Base-by-base conservation (phyloP, 2,113 vertebrate genomes). In the Macquaria ambigua region DNA sequence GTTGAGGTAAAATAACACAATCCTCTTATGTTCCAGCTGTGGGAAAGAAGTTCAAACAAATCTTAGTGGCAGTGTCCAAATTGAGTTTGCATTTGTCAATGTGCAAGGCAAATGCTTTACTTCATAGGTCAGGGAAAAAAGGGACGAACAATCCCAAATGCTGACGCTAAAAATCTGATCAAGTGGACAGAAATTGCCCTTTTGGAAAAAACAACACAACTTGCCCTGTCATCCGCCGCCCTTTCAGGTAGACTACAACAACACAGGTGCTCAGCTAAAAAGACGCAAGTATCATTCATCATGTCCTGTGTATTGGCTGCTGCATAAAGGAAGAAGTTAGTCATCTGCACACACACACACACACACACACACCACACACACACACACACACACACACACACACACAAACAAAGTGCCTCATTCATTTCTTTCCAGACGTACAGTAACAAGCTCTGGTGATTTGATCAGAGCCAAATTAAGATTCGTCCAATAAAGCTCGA, bases 391-490 rank as follows among this genome's bases (percentile, higher is more conserved):
- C 68, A 41, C 56, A 66, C 58, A 68, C 25, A 72, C 59, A 62
- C 53, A 70, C 18, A 58, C 59, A 74, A 52, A 75, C 53, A 68
- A 23, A 82, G 34, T 56, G n/a, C 66, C 84, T 80, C 39, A 43
- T 79, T 82, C 73, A 77, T 76, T 59, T 81, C 58, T 83, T 34
- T 64, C 62, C 72, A 74, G 82, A 72, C 34, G 23, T 59, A 82
- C 69, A 72, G 84, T 80, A 82, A 86, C 81, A 66, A 77, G 79
- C 85, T 77, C 73, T 58, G 43, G n/a, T 86, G 86, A 89, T 90
- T 78, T 61, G 85, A 90, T 91, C 80, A 82, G 58, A 84, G 90
- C 81, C 89, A 87, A 92, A 93, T 91, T 89, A 90, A 89, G 79
- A 69, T 68, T 77, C 62, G 56, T 86, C 81, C 90, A 90, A 86